phyloP scores from a whole-genome alignment of 1,140 invertebrate species.

The Polypedilum vanderplanki region DNA sequence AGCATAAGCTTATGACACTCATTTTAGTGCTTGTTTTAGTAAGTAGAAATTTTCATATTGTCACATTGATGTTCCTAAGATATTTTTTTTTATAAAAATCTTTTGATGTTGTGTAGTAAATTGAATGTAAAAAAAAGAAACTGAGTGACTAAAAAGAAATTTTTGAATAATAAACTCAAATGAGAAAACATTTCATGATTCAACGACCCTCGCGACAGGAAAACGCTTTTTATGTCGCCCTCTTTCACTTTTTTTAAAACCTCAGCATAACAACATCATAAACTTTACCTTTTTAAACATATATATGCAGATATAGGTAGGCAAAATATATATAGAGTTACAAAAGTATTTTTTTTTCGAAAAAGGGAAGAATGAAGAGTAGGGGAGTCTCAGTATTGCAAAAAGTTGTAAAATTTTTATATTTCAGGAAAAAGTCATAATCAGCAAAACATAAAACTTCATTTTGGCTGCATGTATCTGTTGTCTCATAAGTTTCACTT shows the following conservation, averaged over 20 bases:
- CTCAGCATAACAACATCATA: constrained; percentile 29
- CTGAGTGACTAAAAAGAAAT: background rate
- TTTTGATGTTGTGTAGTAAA: background rate
- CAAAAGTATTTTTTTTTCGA: background rate
- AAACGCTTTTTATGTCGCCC: background rate
- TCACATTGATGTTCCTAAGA: too few species aligned
- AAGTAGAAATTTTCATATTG: background rate
- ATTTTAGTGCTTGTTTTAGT: background rate
- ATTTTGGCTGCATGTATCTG: background rate
- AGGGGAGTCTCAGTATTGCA: background rate
- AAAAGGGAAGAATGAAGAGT: background rate
- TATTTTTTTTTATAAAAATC: background rate
- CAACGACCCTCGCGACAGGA: constrained; percentile 8
- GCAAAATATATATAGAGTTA: background rate
- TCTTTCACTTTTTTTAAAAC: background rate
- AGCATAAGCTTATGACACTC: background rate
- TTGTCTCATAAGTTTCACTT: background rate
- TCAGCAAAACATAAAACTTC: constrained; percentile 18
- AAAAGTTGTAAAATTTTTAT: background rate
- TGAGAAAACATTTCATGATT: background rate
- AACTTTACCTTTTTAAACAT: constrained; percentile 20
- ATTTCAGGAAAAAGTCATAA: constrained; percentile 11
- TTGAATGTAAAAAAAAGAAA: background rate
- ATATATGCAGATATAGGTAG: background rate
- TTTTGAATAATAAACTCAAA: background rate